These are phyloP conservation scores for Elymnias hypermnestra DNA, from an alignment of 1,140 invertebrate genomes.

Conservation along the genomic window DNA sequence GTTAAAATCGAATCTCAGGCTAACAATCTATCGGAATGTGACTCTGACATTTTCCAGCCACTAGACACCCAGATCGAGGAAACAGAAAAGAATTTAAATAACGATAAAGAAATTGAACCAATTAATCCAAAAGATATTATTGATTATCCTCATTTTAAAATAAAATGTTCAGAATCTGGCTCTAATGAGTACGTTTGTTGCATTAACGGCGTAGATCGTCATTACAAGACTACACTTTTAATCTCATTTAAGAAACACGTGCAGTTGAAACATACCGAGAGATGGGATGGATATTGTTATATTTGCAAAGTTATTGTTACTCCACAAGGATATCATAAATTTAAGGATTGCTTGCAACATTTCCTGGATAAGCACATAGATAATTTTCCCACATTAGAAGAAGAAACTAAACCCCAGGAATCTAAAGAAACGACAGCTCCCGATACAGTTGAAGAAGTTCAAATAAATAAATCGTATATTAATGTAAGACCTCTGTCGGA, in stretches of 20 bases:
- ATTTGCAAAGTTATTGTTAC: conserved; percentile 65
- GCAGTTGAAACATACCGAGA: conserved; percentile 50
- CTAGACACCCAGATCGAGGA: conserved; percentile 1
- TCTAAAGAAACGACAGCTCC: neutral
- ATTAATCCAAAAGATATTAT: conserved; percentile 31
- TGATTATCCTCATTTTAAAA: conserved; percentile 59
- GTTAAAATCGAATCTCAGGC: conserved; percentile 33
- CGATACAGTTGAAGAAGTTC: too few species aligned
- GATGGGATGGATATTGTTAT: conserved; percentile 66
- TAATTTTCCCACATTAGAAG: conserved; percentile 46
- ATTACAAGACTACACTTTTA: conserved; percentile 51
- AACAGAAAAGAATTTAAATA: neutral
- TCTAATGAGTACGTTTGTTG: conserved; percentile 62
- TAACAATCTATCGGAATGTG: too few species aligned
- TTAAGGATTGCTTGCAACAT: conserved; percentile 59
- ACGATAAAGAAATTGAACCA: neutral
- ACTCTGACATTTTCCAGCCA: too few species aligned
- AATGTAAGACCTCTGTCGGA: conserved; percentile 53
- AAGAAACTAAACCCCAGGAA: conserved; percentile 8
- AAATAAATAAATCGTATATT: conserved; percentile 34
- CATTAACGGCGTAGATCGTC: conserved; percentile 46
- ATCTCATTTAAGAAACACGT: conserved; percentile 67
- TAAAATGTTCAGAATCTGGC: conserved; percentile 34
- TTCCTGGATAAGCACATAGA: conserved; percentile 58
- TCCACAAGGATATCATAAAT: conserved; percentile 45